Percentiles rank a stretch among this genome's conserved stretches.
Conservation (phyloP, 2,797 vertebrate species). For the Rhadinocentrus ornatus region DNA sequence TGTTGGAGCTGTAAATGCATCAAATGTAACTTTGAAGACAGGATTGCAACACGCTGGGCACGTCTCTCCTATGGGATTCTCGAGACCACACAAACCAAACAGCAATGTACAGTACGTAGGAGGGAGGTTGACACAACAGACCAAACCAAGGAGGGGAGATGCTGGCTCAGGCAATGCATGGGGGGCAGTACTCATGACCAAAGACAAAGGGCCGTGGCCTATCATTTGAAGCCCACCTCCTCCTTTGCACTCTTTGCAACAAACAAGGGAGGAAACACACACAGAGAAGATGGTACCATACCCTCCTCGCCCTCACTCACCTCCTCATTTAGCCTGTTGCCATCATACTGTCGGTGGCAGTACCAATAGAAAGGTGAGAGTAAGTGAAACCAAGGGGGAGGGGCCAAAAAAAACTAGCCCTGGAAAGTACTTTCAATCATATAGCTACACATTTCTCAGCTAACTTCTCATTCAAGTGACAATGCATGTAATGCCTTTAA, state of each 20-base stretch:
- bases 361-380: conserved; percentile 83
- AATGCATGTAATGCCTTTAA: not conserved
- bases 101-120: conserved; percentile 53
- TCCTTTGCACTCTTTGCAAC: conserved; percentile 65
- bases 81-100: conserved; percentile 69
- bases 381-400: conserved; percentile 72
- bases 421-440: conserved; percentile 54
- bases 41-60: conserved; percentile 64
- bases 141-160: conserved; percentile 72
- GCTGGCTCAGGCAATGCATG: conserved; percentile 70
- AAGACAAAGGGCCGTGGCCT: conserved; percentile 47
- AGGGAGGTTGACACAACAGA: conserved; percentile 67
- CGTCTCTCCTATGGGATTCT: conserved; percentile 45
- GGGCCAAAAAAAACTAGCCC: conserved; percentile 58
- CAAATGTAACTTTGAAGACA: conserved; percentile 69
- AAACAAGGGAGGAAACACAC: conserved; percentile 69
- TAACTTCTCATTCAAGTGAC: not conserved
- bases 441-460: conserved; percentile 29
- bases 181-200: conserved; percentile 41
- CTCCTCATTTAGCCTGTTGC: conserved; percentile 83
- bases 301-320: conserved; percentile 80
- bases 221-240: conserved; percentile 61
- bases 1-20: conserved; percentile 70
- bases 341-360: conserved; percentile 82
- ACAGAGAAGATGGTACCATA: conserved; percentile 63